Conservation (phyloP, 2,888 invertebrate species). For the Neuroscelio doddi region DNA sequence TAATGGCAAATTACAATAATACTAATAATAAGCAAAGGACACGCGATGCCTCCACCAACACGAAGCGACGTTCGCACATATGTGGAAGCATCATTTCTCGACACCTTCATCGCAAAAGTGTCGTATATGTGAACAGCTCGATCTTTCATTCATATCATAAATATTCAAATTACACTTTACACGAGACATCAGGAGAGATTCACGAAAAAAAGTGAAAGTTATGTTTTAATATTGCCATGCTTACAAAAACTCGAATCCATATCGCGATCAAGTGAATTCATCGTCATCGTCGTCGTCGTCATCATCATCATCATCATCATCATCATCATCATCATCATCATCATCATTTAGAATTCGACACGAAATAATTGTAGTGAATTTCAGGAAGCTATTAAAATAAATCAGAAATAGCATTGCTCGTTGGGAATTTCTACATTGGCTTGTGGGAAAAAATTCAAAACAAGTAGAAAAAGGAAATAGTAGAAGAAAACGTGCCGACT, state of each 20-base stretch:
- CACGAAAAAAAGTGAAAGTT: too few relatives aligned
- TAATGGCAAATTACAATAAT: constrained; percentile 12
- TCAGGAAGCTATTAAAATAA: constrained; percentile 32
- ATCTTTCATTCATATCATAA: constrained; percentile 37
- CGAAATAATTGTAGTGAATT: constrained; percentile 33
- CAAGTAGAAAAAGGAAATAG: constrained; percentile 15
- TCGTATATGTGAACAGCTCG: constrained; percentile 37
- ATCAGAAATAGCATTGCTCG: constrained; percentile 30
- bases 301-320: too few relatives aligned
- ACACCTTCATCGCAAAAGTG: not conserved
- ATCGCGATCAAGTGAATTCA: too few relatives aligned
- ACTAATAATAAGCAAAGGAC: constrained; percentile 24
- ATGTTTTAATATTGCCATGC: too few relatives aligned
- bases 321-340: too few relatives aligned
- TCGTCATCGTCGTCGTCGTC: too few relatives aligned
- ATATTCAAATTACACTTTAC: constrained; percentile 26
- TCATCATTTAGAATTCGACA: too few relatives aligned
- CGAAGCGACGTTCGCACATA: constrained; percentile 2
- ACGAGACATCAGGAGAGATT: constrained; percentile 13
- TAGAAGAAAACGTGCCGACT: constrained; percentile 24
- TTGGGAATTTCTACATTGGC: constrained; percentile 2
- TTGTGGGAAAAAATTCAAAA: constrained; percentile 35
- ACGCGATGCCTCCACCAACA: constrained; percentile 32
- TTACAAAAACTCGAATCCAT: too few relatives aligned
- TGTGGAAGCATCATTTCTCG: not conserved